Conservation (phyloP, 2,797 vertebrate species). For the Okamejei kenojei region DNA sequence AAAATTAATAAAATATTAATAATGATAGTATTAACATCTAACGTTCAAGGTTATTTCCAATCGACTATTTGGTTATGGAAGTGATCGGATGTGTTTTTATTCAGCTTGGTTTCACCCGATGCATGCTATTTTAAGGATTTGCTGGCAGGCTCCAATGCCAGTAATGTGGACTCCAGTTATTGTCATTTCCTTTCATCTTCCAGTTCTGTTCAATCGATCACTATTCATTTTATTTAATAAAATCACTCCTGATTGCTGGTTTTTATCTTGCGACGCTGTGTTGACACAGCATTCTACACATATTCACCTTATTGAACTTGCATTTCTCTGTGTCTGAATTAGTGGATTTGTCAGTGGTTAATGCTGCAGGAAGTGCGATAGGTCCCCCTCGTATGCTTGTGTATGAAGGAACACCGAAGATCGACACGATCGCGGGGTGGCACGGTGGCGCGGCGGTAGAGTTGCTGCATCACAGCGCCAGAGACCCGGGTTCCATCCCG, state of each 20-base stretch:
- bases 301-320: background rate
- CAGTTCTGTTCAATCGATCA: background rate
- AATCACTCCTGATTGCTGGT: background rate
- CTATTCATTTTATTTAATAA: constrained; percentile 1
- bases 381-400: background rate
- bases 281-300: background rate
- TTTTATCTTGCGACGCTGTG: background rate
- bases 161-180: constrained; percentile 23
- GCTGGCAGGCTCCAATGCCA: background rate
- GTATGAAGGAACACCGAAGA: no score
- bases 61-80: constrained; percentile 2
- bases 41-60: constrained; percentile 22
- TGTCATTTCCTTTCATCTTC: background rate
- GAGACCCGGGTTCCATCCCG: no score
- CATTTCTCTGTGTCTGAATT: background rate
- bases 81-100: constrained; percentile 19
- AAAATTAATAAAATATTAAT: constrained; percentile 33
- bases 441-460: no score
- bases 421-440: no score
- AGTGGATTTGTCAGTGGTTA: background rate
- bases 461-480: no score
- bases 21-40: background rate
- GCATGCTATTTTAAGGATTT: background rate
- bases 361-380: background rate
- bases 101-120: background rate